Conservation (phyloP, 2,113 vertebrate species). For the Percopsis transmontana region DNA sequence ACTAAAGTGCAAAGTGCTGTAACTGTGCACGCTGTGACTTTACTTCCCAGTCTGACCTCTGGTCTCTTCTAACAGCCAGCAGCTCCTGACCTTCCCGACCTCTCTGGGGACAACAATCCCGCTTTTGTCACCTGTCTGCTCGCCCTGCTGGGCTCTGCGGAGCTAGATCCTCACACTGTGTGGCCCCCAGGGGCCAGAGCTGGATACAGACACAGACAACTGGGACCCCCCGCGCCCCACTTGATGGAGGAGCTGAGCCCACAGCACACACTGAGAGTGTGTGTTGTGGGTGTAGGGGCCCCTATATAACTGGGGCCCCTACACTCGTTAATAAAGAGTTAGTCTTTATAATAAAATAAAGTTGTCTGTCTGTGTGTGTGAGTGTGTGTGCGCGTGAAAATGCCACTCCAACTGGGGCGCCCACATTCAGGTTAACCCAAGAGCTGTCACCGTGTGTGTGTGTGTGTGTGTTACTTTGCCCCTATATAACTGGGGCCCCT, state of each 20-base stretch:
- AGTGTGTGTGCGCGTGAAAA: background rate
- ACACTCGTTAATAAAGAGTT: background rate
- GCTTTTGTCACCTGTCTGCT: conserved; percentile 55
- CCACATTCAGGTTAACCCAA: no score
- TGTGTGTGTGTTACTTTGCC: background rate
- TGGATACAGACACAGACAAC: conserved; percentile 26
- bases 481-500: no score
- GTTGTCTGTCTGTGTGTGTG: background rate
- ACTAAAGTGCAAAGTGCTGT: background rate
- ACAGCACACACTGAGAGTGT: no score
- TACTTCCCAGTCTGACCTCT: background rate
- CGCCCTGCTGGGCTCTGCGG: conserved; percentile 46
- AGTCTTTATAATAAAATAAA: no score
- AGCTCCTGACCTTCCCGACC: conserved; percentile 45
- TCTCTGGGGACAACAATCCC: conserved; percentile 47
- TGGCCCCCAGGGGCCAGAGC: conserved; percentile 29
- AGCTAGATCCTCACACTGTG: conserved; percentile 46
- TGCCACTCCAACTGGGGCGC: no score
- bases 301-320: background rate
- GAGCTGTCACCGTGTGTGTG: background rate
- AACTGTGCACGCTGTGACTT: background rate
- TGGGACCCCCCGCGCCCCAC: background rate
- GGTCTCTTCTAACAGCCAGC: conserved; percentile 14
- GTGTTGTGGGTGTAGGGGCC: no score
- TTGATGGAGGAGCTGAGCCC: no score